Base-by-base conservation (phyloP, 1,140 invertebrate genomes). In the Drosophila nebulosa region DNA sequence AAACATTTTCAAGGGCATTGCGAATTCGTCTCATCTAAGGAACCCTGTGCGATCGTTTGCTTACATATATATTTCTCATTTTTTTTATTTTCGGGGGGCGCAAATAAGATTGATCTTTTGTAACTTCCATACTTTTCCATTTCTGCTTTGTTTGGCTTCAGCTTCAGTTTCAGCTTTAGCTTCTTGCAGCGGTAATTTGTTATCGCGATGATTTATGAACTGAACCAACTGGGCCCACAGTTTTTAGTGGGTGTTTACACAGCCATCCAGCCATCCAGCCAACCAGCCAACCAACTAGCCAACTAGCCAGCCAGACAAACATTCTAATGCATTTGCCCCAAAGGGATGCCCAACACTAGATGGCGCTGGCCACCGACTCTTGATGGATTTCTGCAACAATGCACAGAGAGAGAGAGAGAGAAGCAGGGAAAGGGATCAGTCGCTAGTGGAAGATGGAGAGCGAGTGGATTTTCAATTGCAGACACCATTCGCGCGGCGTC, bases 171-270 rank as follows among this genome's bases (percentile, higher is more conserved):
- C 55, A 53, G 61, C 36, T 39, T 24, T 39, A 64, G 30, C 59
- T 57, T 63, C 66, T 74, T 72, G 85, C 80, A 89, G 85, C 85
- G 85, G 85, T 81, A 89, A 89, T 89, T 89, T 89, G 86, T 79
- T 89, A 89, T 89, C 85, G 71, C 78, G 85, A 89, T 89, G 85
- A 89, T 89, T 89, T 89, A 89, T 89, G 85, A 89, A 89, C 85
- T 70, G 74, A 74, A 24, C 69, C 59, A 75, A n/a, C n/a, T 64
- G 58, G 63, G 57, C 56, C 21, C 4, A 57, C 22, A 51, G 73
- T 67, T 74, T 89, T 81, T 77, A 75, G 85, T 89, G 85, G 85
- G 85, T 89, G 85, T 89, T 89, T 89, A 89, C 85, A 89, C 74
- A 89, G 52, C 61, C 74, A 89, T 46, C 61, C 27, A 81, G 53